Conservation (phyloP, 2,113 vertebrate species). For the Silurus meridionalis region DNA sequence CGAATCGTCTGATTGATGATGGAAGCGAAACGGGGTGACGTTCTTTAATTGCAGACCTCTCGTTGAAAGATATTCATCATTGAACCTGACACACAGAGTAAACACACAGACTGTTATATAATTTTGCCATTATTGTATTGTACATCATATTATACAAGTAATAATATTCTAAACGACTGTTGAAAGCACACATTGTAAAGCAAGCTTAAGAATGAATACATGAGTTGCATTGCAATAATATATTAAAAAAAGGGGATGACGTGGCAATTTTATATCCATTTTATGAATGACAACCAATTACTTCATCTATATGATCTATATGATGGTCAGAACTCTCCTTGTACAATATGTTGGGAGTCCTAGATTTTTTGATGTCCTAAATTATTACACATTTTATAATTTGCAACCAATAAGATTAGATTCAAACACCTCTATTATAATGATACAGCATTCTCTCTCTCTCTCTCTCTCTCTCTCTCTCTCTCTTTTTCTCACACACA, state of each 20-base stretch:
- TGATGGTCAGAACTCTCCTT: background rate
- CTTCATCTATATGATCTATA: background rate
- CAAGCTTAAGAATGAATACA: background rate
- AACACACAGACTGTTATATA: background rate
- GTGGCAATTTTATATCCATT: background rate
- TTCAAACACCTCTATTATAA: background rate
- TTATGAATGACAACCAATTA: background rate
- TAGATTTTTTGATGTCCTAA: too few relatives aligned
- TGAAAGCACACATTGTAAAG: background rate
- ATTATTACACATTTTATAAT: background rate
- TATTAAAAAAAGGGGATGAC: background rate
- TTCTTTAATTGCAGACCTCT: background rate
- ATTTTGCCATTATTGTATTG: background rate
- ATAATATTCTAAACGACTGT: background rate
- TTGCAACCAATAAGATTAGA: background rate
- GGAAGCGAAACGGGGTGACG: background rate
- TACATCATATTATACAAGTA: background rate
- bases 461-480: too few relatives aligned
- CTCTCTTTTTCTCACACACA: background rate
- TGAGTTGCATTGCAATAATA: background rate
- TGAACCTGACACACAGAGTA: background rate
- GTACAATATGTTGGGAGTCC: background rate
- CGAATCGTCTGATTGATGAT: background rate
- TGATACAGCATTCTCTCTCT: background rate
- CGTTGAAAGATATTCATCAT: background rate